Evolutionary conservation across 92 coral and sea anemone genomes (phyloP), one percentile per base, ranked within the genome.

Genomic region (Zoanthus solanderi): DNA sequence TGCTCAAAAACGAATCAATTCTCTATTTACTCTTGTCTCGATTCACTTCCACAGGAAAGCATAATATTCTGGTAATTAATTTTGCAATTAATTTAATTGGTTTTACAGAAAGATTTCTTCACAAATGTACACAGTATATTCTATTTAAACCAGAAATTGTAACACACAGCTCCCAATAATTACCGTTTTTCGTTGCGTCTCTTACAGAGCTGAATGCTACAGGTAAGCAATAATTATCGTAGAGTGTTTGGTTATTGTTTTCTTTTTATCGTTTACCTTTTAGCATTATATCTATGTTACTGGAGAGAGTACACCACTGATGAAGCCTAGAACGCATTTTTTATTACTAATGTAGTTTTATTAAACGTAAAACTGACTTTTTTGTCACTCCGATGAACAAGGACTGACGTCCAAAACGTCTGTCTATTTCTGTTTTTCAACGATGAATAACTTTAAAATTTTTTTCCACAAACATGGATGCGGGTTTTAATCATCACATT

Each of bases 1-100:
- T 31, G 73, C 7, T 45, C 61, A 0, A 46, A 54, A 37, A 16
- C 75, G 30, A 61, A 15, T 47, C 42, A 7, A n/a, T 9, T 23
- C 37, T 4, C 56, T 50, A 50, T 50, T 50, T 50, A 50, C 56
- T 50, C 56, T 79, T 63, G 71, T 52, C 63, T 81, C 23, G 29
- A 31, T 67, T 81, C 71, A 66, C 63, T 81, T 66, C 75, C 75
- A 46, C 75, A 47, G 85, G 85, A 67, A 81, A 81, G 46, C 29
- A 15, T 60, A 45, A 81, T 42, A 30, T 67, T 81, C 47, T 66
- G 44, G 29, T 67, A 66, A 81, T 81, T 81, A 66, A 29, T 81
- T 65, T 50, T 18, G 56, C 63, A 81, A 81, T 81, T 66, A 81
- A 44, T 65, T 16, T 81, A 81, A 81, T 66, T 66, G 85, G 44